Evolutionary conservation across 2,113 vertebrate genomes (phyloP).

Genomic region (Callithrix jacchus): DNA sequence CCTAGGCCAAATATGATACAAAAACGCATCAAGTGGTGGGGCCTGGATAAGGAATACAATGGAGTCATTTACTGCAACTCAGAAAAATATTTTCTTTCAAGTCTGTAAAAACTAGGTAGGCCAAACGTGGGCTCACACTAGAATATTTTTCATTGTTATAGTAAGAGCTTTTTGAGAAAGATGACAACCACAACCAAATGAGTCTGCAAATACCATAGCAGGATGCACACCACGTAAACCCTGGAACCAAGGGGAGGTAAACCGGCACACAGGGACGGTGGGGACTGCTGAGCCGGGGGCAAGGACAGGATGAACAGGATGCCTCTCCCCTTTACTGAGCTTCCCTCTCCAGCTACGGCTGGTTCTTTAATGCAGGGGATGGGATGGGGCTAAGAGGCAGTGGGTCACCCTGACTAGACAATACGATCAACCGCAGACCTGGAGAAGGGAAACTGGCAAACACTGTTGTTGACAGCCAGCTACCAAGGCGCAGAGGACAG

Average conservation of each 20-base stretch:
- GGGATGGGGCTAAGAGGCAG: neutral
- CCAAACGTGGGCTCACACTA: neutral
- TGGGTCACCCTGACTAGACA: neutral
- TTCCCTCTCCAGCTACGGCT: neutral
- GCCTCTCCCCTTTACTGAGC: no score
- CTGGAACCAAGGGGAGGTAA: no score
- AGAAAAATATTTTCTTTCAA: neutral
- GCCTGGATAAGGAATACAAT: neutral
- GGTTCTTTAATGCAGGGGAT: neutral
- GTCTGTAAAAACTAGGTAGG: neutral
- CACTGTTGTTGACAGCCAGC: neutral
- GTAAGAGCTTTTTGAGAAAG: neutral
- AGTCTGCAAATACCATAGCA: neutral
- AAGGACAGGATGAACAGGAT: no score
- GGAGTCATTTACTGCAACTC: neutral
- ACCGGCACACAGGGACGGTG: no score
- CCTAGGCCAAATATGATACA: neutral
- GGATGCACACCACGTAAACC: neutral
- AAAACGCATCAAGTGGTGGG: no score
- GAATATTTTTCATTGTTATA: neutral
- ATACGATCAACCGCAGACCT: neutral
- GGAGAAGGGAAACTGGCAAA: neutral
- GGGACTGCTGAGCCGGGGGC: neutral
- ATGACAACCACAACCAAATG: neutral
- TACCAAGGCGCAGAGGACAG: neutral